Base-by-base conservation (phyloP, 2,797 vertebrate genomes). In the Eidolon dupreanum region DNA sequence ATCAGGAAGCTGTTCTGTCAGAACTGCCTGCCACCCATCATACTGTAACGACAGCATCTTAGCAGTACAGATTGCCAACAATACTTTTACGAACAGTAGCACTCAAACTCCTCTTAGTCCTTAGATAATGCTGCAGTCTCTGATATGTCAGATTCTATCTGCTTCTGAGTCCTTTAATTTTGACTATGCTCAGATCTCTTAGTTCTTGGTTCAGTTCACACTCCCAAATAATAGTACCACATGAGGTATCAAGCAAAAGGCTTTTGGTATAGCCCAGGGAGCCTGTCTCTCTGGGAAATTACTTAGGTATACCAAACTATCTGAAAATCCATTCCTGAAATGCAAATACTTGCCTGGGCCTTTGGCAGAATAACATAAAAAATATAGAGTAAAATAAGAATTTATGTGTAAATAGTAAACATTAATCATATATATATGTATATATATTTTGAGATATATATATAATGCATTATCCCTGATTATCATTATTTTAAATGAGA, bases 351-450 rank as follows among this genome's bases (percentile, higher is more conserved):
- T 82, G 85, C 43, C n/a, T 78, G 36, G 9, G 43, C 53, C 90
- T 87, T 55, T 28, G 19, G 79, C 6, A 55, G n/a, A 84, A 74
- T 78, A 86, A 70, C 11, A 57, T 81, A 43, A 95, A 63, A 63
- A 49, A 89, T 55, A 8, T 86, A 61, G 68, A 88, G 61, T 33
- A 79, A 81, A 92, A 49, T n/a, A 66, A 88, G 12, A 87, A 81
- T 74, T 19, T 74, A 83, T 57, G 74, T 91, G 59, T 43, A 87
- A 92, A 82, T 63, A n/a, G 53, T 92, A 95, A 95, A 84, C 10
- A 75, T 75, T 74, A 95, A 88, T 74, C 36, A 94, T 53, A 88
- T n/a, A 70, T 4, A 94, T 55, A 82, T 46, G 90, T 53, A 84
- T n/a, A 70, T 3, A 94, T 41, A 41, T 46, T 33, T 33, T 33